Evolutionary conservation across 2,888 invertebrate genomes (phyloP).

Genomic region (Melinaea marsaeus): DNA sequence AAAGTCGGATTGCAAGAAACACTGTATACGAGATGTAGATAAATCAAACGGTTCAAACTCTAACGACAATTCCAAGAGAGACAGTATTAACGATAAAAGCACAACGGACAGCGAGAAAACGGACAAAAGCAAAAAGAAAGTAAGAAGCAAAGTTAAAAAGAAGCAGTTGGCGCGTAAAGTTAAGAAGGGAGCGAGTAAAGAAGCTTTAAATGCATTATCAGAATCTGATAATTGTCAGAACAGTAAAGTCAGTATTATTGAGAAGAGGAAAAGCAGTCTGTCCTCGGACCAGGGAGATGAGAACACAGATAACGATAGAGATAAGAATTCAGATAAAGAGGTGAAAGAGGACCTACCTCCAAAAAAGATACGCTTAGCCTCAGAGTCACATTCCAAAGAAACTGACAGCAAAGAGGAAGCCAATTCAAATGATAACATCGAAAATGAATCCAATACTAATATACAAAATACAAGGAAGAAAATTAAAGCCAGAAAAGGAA

Average conservation of each 20-base stretch:
- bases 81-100: conserved; percentile 57
- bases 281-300: conserved; percentile 66
- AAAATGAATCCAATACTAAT: conserved; percentile 39
- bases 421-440: conserved; percentile 45
- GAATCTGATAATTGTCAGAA: conserved; percentile 60
- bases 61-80: conserved; percentile 45
- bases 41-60: conserved; percentile 57
- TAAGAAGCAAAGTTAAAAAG: conserved; percentile 61
- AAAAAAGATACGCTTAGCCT: conserved; percentile 62
- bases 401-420: conserved; percentile 45
- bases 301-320: conserved; percentile 51
- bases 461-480: conserved; percentile 52
- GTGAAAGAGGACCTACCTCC: conserved; percentile 62
- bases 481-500: conserved; percentile 66
- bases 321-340: conserved; percentile 54
- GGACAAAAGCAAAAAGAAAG: conserved; percentile 58
- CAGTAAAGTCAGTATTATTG: conserved; percentile 66
- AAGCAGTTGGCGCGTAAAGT: conserved; percentile 51
- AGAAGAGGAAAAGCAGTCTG: conserved; percentile 68
- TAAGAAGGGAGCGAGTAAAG: conserved; percentile 51
- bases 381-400: conserved; percentile 65
- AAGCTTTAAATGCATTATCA: conserved; percentile 49
- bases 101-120: conserved; percentile 52
- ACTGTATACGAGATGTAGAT: conserved; percentile 59
- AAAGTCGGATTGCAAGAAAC: conserved; percentile 66